Evolutionary conservation across 2,888 invertebrate genomes (phyloP).

Genomic region (Epirrhoe tristata): DNA sequence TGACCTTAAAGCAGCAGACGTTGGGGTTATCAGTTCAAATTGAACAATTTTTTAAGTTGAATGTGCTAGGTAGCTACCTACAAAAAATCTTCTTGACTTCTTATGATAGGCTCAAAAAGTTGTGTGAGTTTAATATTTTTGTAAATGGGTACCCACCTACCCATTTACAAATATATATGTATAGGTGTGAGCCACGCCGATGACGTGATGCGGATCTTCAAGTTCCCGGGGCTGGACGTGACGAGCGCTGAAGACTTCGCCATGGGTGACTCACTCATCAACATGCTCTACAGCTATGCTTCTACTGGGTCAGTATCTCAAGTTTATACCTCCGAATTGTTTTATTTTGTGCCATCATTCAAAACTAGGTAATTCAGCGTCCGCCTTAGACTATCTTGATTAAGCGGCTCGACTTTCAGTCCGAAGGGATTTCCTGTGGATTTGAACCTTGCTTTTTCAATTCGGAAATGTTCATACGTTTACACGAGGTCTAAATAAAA

Average conservation of each 20-base stretch:
- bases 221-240: conserved; percentile 49
- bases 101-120: neutral
- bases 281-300: conserved; percentile 85
- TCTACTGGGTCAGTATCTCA: conserved; percentile 82
- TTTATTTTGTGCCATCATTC: too few relatives aligned
- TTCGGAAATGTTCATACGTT: too few relatives aligned
- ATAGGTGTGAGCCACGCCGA: conserved; percentile 88
- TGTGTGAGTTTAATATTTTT: neutral
- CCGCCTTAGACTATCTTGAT: too few relatives aligned
- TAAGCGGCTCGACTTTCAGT: too few relatives aligned
- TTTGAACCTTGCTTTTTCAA: too few relatives aligned
- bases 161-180: neutral
- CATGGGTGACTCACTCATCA: conserved; percentile 81
- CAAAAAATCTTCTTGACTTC: neutral
- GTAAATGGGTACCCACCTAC: neutral
- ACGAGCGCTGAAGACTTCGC: conserved; percentile 69
- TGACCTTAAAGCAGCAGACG: neutral
- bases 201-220: conserved; percentile 84
- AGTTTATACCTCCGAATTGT: too few relatives aligned
- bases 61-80: neutral
- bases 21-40: neutral
- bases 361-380: too few relatives aligned
- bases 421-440: too few relatives aligned
- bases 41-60: neutral
- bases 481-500: too few relatives aligned